Percentiles rank a stretch among this genome's conserved stretches.
Evolutionary conservation across 1,140 invertebrate species (phyloP).

Genomic region (Argopecten irradians): DNA sequence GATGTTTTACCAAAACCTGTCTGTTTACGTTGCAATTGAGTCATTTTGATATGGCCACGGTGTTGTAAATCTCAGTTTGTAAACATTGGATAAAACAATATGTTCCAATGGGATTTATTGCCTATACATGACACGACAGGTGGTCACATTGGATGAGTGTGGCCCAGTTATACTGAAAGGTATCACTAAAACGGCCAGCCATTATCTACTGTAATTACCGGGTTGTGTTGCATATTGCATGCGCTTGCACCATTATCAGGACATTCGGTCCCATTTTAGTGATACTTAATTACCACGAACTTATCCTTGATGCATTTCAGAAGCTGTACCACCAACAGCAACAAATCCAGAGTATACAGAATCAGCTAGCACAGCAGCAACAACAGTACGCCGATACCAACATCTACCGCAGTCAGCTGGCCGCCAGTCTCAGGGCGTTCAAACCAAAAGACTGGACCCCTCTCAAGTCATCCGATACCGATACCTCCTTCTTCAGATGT

Average conservation of each 20-base stretch:
- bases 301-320: conserved; percentile 45
- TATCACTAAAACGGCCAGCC: neutral
- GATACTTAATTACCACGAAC: neutral
- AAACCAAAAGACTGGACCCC: conserved; percentile 60
- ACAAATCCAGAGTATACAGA: conserved; percentile 8
- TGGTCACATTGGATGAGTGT: neutral
- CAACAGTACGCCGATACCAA: neutral
- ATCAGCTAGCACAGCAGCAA: neutral
- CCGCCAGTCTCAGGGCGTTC: conserved; percentile 63
- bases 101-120: neutral
- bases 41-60: neutral
- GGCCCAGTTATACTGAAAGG: neutral
- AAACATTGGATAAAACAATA: neutral
- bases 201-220: neutral
- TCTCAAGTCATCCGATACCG: conserved; percentile 51
- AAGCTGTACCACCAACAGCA: conserved; percentile 54
- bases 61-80: neutral
- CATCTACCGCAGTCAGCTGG: conserved; percentile 54
- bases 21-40: neutral
- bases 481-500: conserved; percentile 53
- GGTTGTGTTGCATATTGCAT: conserved; percentile 3
- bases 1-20: neutral
- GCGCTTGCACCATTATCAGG: neutral
- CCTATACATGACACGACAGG: neutral
- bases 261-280: neutral